Percentiles rank a stretch among this genome's conserved stretches.
Conservation (phyloP, 2,888 invertebrate genomes). For the Leistus spinibarbis region DNA sequence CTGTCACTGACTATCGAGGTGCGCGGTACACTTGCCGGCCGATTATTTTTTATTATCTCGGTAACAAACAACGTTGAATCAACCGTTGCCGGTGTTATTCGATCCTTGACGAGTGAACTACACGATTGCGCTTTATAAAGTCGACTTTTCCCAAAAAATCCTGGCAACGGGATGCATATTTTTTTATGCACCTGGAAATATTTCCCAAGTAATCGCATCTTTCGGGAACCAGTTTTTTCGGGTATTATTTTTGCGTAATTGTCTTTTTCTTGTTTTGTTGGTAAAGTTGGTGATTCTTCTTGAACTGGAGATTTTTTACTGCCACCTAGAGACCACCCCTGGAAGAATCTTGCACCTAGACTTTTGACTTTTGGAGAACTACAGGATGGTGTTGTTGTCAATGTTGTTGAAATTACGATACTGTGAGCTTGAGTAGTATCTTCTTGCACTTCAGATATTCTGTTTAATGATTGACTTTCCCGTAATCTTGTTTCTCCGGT, state of each 20-base stretch:
- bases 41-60: constrained; percentile 53
- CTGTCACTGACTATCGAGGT: constrained; percentile 56
- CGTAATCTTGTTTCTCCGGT: constrained; percentile 71
- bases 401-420: constrained; percentile 51
- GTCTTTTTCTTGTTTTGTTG: constrained; percentile 47
- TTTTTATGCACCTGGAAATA: constrained; percentile 73
- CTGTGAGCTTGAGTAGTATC: constrained; percentile 58
- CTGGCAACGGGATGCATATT: constrained; percentile 66
- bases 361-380: constrained; percentile 57
- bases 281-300: constrained; percentile 31
- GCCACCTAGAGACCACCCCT: constrained; percentile 51
- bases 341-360: constrained; percentile 61
- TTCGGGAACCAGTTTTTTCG: constrained; percentile 56
- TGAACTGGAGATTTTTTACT: constrained; percentile 28
- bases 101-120: constrained; percentile 64
- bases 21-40: constrained; percentile 57
- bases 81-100: constrained; percentile 56
- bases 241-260: constrained; percentile 50
- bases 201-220: constrained; percentile 67
- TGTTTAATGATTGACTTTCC: constrained; percentile 83
- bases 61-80: constrained; percentile 53
- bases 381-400: constrained; percentile 49
- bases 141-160: constrained; percentile 61
- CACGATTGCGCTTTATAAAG: constrained; percentile 69
- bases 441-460: constrained; percentile 86